Evolutionary conservation across 2,797 vertebrate species (phyloP).

Genomic region (Galaxias olidus): DNA sequence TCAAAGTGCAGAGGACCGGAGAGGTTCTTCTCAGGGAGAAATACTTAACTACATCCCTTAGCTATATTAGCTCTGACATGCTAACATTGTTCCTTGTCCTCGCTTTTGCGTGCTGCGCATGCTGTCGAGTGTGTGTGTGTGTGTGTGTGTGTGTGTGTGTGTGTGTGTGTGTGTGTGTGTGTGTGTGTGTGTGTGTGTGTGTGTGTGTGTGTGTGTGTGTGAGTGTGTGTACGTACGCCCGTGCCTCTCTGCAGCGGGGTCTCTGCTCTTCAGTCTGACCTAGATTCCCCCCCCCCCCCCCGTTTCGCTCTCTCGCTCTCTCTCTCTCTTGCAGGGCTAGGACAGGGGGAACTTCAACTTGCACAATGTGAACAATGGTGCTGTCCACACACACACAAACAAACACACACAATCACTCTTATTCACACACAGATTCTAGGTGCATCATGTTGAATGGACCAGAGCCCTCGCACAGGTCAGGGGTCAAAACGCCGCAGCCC

Average conservation of each 20-base stretch:
- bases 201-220: conserved; percentile 10
- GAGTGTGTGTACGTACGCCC: background rate
- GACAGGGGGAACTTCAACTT: conserved; percentile 56
- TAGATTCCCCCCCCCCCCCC: conserved; percentile 50
- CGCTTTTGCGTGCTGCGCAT: no score
- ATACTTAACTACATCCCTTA: conserved; percentile 70
- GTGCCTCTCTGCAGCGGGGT: conserved; percentile 29
- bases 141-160: conserved; percentile 5
- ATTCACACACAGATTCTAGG: conserved; percentile 43
- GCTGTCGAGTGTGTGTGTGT: conserved; percentile 5
- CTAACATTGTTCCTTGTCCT: conserved; percentile 26
- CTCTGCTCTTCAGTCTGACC: conserved; percentile 65
- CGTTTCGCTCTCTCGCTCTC: background rate
- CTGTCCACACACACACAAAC: conserved; percentile 43
- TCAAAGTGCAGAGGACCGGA: conserved; percentile 53
- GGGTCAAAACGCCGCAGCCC: conserved; percentile 10
- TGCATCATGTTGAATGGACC: conserved; percentile 73
- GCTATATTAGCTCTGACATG: conserved; percentile 39
- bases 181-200: conserved; percentile 6
- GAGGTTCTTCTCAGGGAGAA: conserved; percentile 73
- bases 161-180: background rate
- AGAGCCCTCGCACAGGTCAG: conserved; percentile 54
- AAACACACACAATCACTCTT: conserved; percentile 25
- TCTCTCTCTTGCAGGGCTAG: conserved; percentile 21
- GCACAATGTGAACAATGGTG: conserved; percentile 61